These are phyloP conservation scores for Melanargia galathea DNA, from an alignment of 2,888 invertebrate species.

Conservation along the genomic window DNA sequence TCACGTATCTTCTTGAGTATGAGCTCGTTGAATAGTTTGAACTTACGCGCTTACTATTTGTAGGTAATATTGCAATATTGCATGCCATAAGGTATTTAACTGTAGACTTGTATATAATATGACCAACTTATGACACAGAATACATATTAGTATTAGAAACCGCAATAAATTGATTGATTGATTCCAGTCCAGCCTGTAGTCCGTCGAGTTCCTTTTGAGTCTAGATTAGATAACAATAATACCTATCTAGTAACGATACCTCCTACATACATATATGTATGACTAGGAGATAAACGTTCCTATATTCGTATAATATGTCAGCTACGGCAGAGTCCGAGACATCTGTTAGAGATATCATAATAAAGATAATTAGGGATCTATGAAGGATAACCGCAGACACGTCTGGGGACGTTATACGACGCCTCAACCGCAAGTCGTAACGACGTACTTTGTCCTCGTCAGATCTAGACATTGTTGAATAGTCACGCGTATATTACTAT, in stretches of 20 bases:
- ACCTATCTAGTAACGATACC: background rate
- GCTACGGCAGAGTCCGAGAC: background rate
- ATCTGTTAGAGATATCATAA: conserved; percentile 11
- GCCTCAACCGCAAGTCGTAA: background rate
- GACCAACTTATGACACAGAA: no score
- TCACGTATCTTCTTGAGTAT: no score
- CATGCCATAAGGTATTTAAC: no score
- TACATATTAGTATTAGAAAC: no score
- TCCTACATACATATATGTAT: background rate
- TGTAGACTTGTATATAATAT: no score
- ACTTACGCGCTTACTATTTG: no score
- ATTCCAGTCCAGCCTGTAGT: no score
- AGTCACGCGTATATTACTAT: background rate
- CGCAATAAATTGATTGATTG: no score
- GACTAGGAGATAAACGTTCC: background rate
- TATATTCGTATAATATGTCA: background rate
- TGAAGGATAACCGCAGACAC: conserved; percentile 2
- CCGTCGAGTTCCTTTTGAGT: no score
- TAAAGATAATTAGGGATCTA: conserved; percentile 13
- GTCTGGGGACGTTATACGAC: conserved; percentile 2
- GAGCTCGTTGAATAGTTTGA: no score
- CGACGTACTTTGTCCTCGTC: conserved; percentile 14
- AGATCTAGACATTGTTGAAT: conserved; percentile 19
- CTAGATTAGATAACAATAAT: no score
- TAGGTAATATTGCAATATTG: no score